These are phyloP conservation scores for Tenebrosternarchus preto DNA, from an alignment of 2,113 vertebrate genomes.

Conservation along the genomic window DNA sequence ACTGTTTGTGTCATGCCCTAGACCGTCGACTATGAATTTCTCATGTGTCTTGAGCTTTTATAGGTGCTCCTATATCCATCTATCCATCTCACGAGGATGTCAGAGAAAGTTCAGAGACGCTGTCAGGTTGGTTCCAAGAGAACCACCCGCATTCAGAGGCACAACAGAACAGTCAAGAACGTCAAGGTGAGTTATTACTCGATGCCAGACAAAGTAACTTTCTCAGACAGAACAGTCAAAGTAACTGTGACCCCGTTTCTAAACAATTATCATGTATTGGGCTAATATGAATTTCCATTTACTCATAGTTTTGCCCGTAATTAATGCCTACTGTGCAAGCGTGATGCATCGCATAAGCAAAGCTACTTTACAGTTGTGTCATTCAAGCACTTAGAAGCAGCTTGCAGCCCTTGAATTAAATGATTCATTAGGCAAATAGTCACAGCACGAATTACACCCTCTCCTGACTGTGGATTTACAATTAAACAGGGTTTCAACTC, in stretches of 20 bases:
- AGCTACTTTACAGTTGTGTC: neutral
- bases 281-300: neutral
- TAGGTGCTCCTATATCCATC: neutral
- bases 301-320: neutral
- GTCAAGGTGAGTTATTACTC: neutral
- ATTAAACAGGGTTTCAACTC: neutral
- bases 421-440: constrained; percentile 12
- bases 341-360: neutral
- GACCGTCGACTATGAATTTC: neutral
- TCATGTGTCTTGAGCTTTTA: neutral
- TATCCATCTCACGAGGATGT: neutral
- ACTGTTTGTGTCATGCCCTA: neutral
- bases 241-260: too few relatives aligned
- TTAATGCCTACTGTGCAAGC: neutral
- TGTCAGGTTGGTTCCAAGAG: neutral
- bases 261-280: too few relatives aligned
- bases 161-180: neutral
- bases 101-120: neutral
- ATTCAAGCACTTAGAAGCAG: neutral
- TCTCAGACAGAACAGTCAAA: too few relatives aligned
- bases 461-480: neutral
- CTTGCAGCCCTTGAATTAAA: neutral
- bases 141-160: neutral
- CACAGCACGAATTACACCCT: neutral
- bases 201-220: neutral